Conservation (phyloP, 2,797 vertebrate genomes). For the Dicrostonyx torquatus region DNA sequence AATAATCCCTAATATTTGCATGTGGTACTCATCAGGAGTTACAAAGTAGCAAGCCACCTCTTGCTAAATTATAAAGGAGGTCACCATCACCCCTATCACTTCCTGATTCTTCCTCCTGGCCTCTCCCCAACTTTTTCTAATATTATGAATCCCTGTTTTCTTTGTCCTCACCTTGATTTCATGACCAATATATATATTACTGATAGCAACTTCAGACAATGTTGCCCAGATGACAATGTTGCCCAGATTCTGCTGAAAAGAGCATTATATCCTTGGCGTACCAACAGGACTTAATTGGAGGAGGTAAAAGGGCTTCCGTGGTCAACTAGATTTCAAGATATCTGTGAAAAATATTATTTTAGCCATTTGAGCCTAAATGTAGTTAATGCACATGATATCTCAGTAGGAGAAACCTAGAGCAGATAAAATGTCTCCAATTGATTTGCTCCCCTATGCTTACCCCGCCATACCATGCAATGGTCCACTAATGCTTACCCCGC, state of each 20-base stretch:
- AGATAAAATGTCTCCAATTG: background rate
- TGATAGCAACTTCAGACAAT: conserved; percentile 7
- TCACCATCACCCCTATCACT: background rate
- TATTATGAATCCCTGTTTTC: background rate
- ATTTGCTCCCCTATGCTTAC: background rate
- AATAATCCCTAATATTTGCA: background rate
- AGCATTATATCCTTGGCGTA: background rate
- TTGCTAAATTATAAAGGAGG: background rate
- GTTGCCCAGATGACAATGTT: conserved; percentile 36
- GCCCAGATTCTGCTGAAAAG: conserved; percentile 7
- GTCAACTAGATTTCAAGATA: conserved; percentile 44
- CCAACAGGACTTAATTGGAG: background rate
- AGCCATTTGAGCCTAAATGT: background rate
- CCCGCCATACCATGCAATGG: background rate
- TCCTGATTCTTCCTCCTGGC: background rate
- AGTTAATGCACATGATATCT: background rate
- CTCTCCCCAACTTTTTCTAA: background rate
- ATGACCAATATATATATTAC: background rate
- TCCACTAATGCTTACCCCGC: background rate
- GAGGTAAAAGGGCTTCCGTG: background rate
- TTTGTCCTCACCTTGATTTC: conserved; percentile 28
- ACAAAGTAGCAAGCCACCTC: background rate
- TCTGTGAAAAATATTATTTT: background rate
- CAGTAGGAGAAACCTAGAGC: background rate
- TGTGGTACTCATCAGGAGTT: background rate